Evolutionary conservation across 2,888 invertebrate genomes (phyloP).

Genomic region (Aphidius colemani): DNA sequence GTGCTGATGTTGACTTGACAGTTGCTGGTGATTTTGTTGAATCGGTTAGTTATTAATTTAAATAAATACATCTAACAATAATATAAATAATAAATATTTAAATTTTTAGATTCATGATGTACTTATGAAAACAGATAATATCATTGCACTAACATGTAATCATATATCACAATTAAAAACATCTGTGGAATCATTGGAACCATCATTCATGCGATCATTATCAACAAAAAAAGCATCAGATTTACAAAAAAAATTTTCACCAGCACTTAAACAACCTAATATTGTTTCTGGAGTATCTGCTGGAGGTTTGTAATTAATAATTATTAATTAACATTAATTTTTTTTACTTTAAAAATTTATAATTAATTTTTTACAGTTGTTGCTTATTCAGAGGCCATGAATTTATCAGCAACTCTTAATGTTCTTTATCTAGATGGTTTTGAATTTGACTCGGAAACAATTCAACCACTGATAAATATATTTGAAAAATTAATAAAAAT

Average conservation of each 20-base stretch:
- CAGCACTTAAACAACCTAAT: constrained; percentile 50
- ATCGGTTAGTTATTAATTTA: constrained; percentile 35
- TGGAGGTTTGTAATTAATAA: constrained; percentile 44
- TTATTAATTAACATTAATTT: neutral
- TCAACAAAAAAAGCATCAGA: constrained; percentile 39
- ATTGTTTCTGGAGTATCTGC: constrained; percentile 52
- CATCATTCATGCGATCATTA: constrained; percentile 47
- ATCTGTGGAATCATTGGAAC: constrained; percentile 32
- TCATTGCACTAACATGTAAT: constrained; percentile 43
- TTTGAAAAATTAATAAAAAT: constrained; percentile 40
- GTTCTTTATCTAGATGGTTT: constrained; percentile 52
- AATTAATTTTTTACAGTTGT: constrained; percentile 44
- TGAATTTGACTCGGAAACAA: constrained; percentile 47
- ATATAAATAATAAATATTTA: constrained; percentile 6
- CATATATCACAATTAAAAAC: constrained; percentile 48
- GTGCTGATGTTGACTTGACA: constrained; percentile 44
- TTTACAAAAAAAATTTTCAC: constrained; percentile 33
- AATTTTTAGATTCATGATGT: constrained; percentile 45
- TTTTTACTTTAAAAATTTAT: neutral
- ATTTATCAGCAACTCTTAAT: constrained; percentile 45
- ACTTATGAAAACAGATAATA: constrained; percentile 40
- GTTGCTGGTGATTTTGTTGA: constrained; percentile 48
- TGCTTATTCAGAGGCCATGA: constrained; percentile 48
- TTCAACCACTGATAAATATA: constrained; percentile 46
- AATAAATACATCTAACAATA: neutral